Conservation (phyloP, 2,888 invertebrate genomes). For the Campoplex capitator region DNA sequence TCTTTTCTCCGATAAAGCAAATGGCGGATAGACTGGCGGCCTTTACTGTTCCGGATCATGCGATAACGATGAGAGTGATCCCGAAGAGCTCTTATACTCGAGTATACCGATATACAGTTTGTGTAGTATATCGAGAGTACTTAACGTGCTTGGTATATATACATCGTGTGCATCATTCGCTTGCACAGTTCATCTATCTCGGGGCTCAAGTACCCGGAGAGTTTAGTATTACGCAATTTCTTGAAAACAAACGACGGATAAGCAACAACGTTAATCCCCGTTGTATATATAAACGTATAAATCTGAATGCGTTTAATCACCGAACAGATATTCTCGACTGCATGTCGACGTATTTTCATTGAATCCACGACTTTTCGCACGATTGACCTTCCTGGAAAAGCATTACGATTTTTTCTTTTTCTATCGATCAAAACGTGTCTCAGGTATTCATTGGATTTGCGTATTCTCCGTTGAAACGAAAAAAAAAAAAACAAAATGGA, state of each 20-base stretch:
- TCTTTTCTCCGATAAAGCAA: neutral
- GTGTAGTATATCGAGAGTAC: slow-evolving; percentile 30
- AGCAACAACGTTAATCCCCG: slow-evolving; percentile 15
- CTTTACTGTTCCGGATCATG: slow-evolving; percentile 14
- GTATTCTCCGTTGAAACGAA: no score
- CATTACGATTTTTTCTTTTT: neutral
- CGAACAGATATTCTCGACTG: neutral
- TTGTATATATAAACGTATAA: neutral
- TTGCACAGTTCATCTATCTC: slow-evolving; percentile 40
- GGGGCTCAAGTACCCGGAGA: slow-evolving; percentile 25
- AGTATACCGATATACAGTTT: slow-evolving; percentile 28
- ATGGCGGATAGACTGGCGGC: neutral
- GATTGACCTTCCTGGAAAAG: neutral
- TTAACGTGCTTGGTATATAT: slow-evolving; percentile 28
- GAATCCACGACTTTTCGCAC: neutral
- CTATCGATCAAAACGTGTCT: neutral
- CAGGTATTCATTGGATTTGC: neutral
- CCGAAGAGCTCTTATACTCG: slow-evolving; percentile 26
- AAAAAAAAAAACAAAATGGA: neutral
- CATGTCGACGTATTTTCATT: no score
- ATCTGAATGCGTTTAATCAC: neutral
- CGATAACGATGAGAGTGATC: slow-evolving; percentile 25
- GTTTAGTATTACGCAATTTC: slow-evolving; percentile 35
- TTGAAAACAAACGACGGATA: slow-evolving; percentile 44
- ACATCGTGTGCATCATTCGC: slow-evolving; percentile 30